Percentiles rank a stretch among this genome's conserved stretches.
Conservation (phyloP, 1,140 invertebrate genomes). For the Tetragonula clypearis region DNA sequence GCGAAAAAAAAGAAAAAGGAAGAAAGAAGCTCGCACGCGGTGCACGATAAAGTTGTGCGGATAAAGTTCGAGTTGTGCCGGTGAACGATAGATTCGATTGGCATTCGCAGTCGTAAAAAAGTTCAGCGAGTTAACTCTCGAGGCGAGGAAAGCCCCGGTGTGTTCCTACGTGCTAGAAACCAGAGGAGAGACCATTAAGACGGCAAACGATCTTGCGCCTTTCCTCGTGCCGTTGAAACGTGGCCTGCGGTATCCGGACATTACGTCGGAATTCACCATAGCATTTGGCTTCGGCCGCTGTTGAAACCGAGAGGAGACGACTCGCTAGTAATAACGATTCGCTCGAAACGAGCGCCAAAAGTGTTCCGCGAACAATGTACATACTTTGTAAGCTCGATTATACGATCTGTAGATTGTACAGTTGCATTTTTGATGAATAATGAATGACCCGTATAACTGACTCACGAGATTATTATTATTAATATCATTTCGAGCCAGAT, state of each 20-base stretch:
- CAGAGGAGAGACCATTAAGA: slow-evolving; percentile 42
- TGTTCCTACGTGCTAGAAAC: slow-evolving; percentile 32
- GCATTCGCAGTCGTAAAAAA: slow-evolving; percentile 26
- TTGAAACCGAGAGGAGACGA: slow-evolving; percentile 33
- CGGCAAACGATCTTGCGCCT: slow-evolving; percentile 5
- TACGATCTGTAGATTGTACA: too few species aligned
- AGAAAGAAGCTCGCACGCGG: too few species aligned
- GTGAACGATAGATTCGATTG: slow-evolving; percentile 34
- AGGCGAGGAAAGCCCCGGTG: slow-evolving; percentile 55
- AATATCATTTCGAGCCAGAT: too few species aligned
- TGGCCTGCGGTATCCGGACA: slow-evolving; percentile 55
- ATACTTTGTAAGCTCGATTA: too few species aligned
- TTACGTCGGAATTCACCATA: slow-evolving; percentile 57
- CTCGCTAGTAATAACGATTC: not conserved
- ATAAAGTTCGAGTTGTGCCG: not conserved
- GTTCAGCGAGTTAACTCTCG: slow-evolving; percentile 38
- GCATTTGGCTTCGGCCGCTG: not conserved
- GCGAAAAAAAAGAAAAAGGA: too few species aligned
- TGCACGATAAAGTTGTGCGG: not conserved
- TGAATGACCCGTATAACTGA: too few species aligned
- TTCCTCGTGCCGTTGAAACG: slow-evolving; percentile 28
- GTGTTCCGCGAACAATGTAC: too few species aligned
- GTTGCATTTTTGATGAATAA: too few species aligned
- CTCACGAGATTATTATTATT: too few species aligned
- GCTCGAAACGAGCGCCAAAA: too few species aligned